Evolutionary conservation across 1,140 invertebrate genomes (phyloP), one percentile per base, ranked within the genome.

Genomic region (Pachyrhynchus sulphureomaculatus): DNA sequence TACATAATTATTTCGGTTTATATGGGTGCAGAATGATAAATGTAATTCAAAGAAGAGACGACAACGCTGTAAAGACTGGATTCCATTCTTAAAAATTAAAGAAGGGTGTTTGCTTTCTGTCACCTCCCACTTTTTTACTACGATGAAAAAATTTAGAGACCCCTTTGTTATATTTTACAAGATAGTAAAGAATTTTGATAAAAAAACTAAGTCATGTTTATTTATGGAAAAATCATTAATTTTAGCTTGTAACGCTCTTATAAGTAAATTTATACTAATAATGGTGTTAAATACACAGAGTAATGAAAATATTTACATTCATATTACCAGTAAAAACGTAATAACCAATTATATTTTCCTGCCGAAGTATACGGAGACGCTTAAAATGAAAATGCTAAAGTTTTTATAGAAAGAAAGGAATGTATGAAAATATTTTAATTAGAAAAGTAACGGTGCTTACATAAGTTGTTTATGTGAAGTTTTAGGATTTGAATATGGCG

Each of bases 401-500:
- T 18, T 44, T 44, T 29, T 47, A 13, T 15, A 33, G 6, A 26
- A 23, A 32, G 18, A 26, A 32, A 26, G 37, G 52, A 55, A 26
- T 17, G 17, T 32, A 45, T 21, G 12, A 45, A 56, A 47, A 21
- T 23, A 45, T 34, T 56, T 20, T 36, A 44, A 29, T 55, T 44
- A 29, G 21, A 18, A 36, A 42, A 45, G 10, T 56, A 42, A 42
- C 26, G n/a, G 41, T 33, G 32, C 41, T 47, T 34, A 56, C 23
- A 45, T 56, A 56, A 56, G 32, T 56, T 56, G 26, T 45, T 56
- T 56, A 56, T 45, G 54, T 52, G 33, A 52, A 34, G 24, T 21
- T 55, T 37, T 23, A 21, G 12, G 15, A 53, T 62, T 62, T 53
- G 59, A 62, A 62, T 54, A 54, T 62, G 59, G 59, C 59, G 59